Conservation (phyloP, 2,797 vertebrate species). For the Rhinoraja longicauda region DNA sequence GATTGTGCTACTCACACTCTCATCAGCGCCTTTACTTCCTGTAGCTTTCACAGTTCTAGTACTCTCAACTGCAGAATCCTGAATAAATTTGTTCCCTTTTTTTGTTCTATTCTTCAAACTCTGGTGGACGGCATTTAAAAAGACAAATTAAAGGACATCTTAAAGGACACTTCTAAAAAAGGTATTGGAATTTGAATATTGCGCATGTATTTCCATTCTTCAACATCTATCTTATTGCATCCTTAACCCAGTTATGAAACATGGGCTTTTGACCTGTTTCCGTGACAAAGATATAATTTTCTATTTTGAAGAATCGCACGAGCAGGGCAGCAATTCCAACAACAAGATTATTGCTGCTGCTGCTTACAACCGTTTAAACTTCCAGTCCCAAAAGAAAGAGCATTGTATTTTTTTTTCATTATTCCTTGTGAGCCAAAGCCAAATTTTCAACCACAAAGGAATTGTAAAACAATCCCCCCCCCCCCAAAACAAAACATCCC, state of each 20-base stretch:
- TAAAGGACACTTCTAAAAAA: neutral
- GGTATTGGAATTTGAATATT: neutral
- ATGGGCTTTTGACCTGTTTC: neutral
- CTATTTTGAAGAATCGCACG: neutral
- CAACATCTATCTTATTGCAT: neutral
- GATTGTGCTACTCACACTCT: neutral
- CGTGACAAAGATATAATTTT: neutral
- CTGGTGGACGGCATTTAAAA: neutral
- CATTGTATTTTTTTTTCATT: neutral
- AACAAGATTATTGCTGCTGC: neutral
- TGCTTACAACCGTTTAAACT: neutral
- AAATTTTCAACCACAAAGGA: neutral
- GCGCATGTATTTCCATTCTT: neutral
- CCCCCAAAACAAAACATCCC: neutral
- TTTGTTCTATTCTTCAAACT: neutral
- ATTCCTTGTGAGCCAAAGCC: neutral
- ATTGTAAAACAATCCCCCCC: neutral
- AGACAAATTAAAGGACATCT: neutral
- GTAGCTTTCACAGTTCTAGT: neutral
- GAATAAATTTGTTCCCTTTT: neutral
- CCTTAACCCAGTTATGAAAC: conserved; percentile 5
- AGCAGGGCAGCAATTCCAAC: neutral
- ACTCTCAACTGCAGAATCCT: neutral
- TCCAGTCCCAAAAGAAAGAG: neutral
- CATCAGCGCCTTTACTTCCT: neutral